Evolutionary conservation across 2,113 vertebrate genomes (phyloP).

Genomic region (Scatophagus argus): DNA sequence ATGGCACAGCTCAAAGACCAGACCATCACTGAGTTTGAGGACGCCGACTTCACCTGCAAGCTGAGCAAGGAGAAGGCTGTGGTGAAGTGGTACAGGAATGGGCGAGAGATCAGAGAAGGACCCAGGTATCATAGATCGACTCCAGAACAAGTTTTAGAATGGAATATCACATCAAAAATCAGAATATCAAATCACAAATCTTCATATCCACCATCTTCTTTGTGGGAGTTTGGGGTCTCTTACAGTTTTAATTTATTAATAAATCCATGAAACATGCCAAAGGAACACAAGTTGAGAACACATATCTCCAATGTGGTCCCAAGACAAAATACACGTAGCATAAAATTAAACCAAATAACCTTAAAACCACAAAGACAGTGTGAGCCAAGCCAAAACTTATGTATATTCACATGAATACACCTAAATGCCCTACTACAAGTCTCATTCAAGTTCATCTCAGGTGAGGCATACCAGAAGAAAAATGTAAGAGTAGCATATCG

Average conservation of each 20-base stretch:
- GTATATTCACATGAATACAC: too few relatives aligned
- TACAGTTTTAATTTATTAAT: neutral
- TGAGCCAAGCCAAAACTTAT: too few relatives aligned
- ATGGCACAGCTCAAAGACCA: constrained; percentile 91
- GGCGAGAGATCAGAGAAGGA: constrained; percentile 95
- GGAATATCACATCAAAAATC: too few relatives aligned
- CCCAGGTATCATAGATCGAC: constrained; percentile 87
- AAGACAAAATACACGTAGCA: too few relatives aligned
- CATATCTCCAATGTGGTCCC: neutral
- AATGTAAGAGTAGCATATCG: too few relatives aligned
- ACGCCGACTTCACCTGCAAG: constrained; percentile 94
- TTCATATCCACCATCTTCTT: neutral
- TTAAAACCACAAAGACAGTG: too few relatives aligned
- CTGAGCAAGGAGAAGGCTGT: constrained; percentile 94
- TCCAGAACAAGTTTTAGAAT: too few relatives aligned
- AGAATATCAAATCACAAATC: too few relatives aligned
- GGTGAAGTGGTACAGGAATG: constrained; percentile 95
- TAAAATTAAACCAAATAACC: too few relatives aligned
- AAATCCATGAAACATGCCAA: neutral
- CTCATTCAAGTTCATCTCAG: too few relatives aligned
- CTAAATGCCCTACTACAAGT: too few relatives aligned
- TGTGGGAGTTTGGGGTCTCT: neutral
- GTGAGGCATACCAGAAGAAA: too few relatives aligned
- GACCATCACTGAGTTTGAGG: constrained; percentile 97
- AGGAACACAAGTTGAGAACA: neutral